Evolutionary conservation across 2,888 invertebrate genomes (phyloP).

Genomic region (Melanargia galathea): DNA sequence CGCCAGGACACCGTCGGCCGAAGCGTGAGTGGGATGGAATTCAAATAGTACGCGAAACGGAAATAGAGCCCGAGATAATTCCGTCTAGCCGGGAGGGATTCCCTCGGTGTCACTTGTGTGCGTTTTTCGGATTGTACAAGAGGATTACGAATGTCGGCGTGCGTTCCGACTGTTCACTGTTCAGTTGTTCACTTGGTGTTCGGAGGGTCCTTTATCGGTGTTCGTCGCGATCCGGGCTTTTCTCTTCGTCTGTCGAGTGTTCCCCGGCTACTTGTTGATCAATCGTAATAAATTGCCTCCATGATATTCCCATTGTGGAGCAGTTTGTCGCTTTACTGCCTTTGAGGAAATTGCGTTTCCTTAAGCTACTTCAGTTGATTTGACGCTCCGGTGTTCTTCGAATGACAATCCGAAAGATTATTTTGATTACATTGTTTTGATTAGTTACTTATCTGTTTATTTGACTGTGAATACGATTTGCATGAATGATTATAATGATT

Average conservation of each 20-base stretch:
- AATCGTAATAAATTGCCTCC: constrained; percentile 81
- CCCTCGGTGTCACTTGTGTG: constrained; percentile 82
- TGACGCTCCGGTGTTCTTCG: constrained; percentile 52
- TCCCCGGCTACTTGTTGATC: constrained; percentile 81
- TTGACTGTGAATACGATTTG: constrained; percentile 14
- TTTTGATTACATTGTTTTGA: constrained; percentile 24
- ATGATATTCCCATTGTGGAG: constrained; percentile 80
- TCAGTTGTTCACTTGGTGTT: constrained; percentile 52
- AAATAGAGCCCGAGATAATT: constrained; percentile 81
- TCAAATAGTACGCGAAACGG: constrained; percentile 81
- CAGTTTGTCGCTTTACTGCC: constrained; percentile 80
- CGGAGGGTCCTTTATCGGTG: constrained; percentile 65
- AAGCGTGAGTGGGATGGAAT: constrained; percentile 67
- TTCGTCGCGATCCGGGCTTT: constrained; percentile 51
- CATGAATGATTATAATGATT: too few relatives aligned
- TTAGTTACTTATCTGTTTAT: constrained; percentile 10
- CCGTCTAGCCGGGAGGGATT: constrained; percentile 82
- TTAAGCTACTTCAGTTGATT: constrained; percentile 72
- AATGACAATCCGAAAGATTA: constrained; percentile 38
- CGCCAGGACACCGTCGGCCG: constrained; percentile 43
- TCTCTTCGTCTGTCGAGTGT: constrained; percentile 65
- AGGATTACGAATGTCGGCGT: constrained; percentile 73
- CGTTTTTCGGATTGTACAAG: constrained; percentile 75
- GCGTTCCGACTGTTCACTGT: constrained; percentile 60
- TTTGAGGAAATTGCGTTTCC: constrained; percentile 78